Base-by-base conservation (phyloP, 2,888 invertebrate species). In the Alloscopus bannaensis region DNA sequence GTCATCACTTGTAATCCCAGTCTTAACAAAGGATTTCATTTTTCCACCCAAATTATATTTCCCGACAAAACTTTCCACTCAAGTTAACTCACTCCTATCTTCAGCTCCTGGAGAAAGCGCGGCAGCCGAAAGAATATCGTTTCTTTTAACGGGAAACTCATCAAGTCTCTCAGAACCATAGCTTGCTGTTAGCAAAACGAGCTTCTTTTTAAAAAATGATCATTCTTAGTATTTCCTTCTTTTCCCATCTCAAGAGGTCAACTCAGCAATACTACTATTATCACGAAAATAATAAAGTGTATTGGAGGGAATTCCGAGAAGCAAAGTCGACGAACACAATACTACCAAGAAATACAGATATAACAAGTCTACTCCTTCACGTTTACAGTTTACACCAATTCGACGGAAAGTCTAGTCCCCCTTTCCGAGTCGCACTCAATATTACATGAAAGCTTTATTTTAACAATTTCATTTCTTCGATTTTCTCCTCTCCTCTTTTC, bases 401-500 rank as follows among this genome's bases (percentile, higher is more conserved):
- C 50, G 60, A 68, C 28, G 36, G 60, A 73, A n/a, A n/a, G n/a
- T n/a, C n/a, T n/a, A n/a, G 55, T 78, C 75, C 57, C 70, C 79
- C 45, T 73, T 65, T 4, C 45, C 59, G 64, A 20, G 29, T 68
- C 52, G 71, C 50, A 70, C 71, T 73, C 71, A 69, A 81, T 75
- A 80, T 65, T 75, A 76, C 65, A 71, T 69, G 59, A 80, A 72
- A 80, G 80, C 76, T 75, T 80, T 80, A 77, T 71, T 81, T 81
- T 72, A 81, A 76, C 71, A 81, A 76, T 76, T 81, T 81, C 76
- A 81, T 81, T 75, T 70, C 80, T 71, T 72, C 72, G 79, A 79
- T 72, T 79, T 72, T 79, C 72, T 79, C 77, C 42, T 66, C 70
- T 55, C 55, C 47, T 57, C 80, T 69, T 69, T 64, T 62, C 66